Percentiles rank a stretch among this genome's conserved stretches.
These are phyloP conservation scores for Halictus quadricinctus DNA, from an alignment of 2,888 invertebrate genomes.

Conservation along the genomic window DNA sequence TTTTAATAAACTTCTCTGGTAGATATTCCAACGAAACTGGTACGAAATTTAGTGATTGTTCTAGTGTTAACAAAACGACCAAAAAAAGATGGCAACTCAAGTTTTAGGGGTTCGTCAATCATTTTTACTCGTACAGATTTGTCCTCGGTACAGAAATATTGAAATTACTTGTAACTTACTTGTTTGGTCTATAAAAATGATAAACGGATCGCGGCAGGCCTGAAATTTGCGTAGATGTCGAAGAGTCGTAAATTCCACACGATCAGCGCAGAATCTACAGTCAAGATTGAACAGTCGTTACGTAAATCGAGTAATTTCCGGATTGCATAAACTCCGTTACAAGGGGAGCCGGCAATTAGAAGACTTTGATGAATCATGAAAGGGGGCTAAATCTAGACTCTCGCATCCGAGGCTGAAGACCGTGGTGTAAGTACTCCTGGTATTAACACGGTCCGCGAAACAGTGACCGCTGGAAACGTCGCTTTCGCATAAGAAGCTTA, in stretches of 20 bases:
- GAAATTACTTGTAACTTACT: no score
- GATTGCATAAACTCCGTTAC: neutral
- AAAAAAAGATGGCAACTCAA: no score
- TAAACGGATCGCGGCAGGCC: neutral
- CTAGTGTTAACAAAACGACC: no score
- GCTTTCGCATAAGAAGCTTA: no score
- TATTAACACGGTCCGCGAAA: neutral
- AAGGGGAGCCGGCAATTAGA: neutral
- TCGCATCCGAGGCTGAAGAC: neutral
- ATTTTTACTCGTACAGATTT: no score
- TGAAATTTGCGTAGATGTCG: neutral
- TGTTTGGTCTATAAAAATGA: no score
- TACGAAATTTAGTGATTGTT: no score
- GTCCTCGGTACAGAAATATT: no score
- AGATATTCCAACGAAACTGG: no score
- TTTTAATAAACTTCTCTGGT: no score
- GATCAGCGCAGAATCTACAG: neutral
- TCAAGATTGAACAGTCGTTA: neutral
- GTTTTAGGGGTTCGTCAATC: no score
- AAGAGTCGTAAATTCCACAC: neutral
- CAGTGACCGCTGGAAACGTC: neutral
- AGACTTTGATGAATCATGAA: neutral
- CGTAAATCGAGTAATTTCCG: conserved; percentile 1
- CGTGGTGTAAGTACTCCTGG: neutral
- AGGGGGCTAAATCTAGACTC: conserved; percentile 1